Evolutionary conservation across 1,140 invertebrate genomes (phyloP), one percentile per base, ranked within the genome.

Genomic region (Eumeta japonica): DNA sequence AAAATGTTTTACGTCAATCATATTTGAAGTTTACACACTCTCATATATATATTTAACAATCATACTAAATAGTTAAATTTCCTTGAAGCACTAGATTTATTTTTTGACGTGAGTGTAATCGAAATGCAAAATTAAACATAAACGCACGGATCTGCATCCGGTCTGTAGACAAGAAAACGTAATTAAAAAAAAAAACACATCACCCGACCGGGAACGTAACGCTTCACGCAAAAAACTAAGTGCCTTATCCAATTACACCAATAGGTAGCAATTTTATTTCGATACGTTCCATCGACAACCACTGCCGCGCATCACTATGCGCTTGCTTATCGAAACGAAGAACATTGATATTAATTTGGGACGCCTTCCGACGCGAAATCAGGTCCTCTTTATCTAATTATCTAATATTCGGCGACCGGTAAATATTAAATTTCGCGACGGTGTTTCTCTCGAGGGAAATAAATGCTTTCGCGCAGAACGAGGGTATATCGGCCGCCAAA

Each of bases 291-390:
- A 31, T 42, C 24, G 28, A 45, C 20, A 43, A n/a, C n/a, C n/a
- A n/a, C n/a, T n/a, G n/a, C n/a, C n/a, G n/a, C n/a, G n/a, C 62
- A 62, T 45, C 63, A 35, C 62, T 64, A 56, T 10, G 14, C 18
- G 35, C 13, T 33, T 33, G 15, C 15, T 16, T 12, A 33, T 14
- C 39, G 48, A 46, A 54, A 55, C 64, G 59, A 70, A 62, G 62
- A 73, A 67, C 62, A 71, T 71, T 71, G 68, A 73, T 73, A 73
- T 73, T 73, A 73, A 73, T 73, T 68, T 56, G 39, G 50, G 37
- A 49, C 15, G 9, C 52, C 49, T 52, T 55, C 53, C 55, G 54
- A 59, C 52, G 63, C 59, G 45, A 67, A 70, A 73, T 73, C 68
- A 73, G 61, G 62, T 58, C 54, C 62, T 43, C 54, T 48, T 24